Percentiles rank a stretch among this genome's conserved stretches.
phyloP scores from a whole-genome alignment of 2,797 vertebrate genomes.

The Rhynchotus rufescens region DNA sequence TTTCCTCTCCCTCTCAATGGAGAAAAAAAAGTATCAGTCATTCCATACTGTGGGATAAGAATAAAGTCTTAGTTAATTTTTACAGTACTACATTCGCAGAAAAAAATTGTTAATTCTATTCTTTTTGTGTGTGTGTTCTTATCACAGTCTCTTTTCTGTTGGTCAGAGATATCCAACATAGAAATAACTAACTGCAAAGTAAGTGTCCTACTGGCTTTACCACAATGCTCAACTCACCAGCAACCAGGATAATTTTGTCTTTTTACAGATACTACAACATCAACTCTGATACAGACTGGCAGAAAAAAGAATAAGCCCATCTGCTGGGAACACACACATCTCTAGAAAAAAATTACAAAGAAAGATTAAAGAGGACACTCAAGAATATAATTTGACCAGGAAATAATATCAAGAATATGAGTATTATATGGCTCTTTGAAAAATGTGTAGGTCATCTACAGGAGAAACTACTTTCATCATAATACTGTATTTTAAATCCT shows the following conservation, averaged over 20 bases:
- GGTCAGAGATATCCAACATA: not conserved
- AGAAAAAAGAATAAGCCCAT: slow-evolving; percentile 19
- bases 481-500: not conserved
- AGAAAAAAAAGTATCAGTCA: not conserved
- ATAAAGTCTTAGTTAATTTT: slow-evolving; percentile 26
- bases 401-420: not conserved
- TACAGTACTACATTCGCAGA: not conserved
- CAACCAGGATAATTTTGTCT: not conserved
- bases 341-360: slow-evolving; percentile 10
- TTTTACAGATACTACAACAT: not conserved
- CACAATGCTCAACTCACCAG: not conserved
- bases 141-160: not conserved
- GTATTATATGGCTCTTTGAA: not conserved
- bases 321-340: not conserved
- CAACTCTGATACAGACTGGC: not conserved
- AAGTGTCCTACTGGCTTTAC: not conserved
- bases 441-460: not conserved
- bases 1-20: not conserved
- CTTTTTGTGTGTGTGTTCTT: not conserved
- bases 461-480: not conserved
- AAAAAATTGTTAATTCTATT: not conserved
- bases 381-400: not conserved
- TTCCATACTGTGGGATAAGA: not conserved
- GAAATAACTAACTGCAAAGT: not conserved
- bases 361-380: slow-evolving; percentile 2